Base-by-base conservation (phyloP, 2,113 vertebrate genomes). In the Oostethus manadensis region DNA sequence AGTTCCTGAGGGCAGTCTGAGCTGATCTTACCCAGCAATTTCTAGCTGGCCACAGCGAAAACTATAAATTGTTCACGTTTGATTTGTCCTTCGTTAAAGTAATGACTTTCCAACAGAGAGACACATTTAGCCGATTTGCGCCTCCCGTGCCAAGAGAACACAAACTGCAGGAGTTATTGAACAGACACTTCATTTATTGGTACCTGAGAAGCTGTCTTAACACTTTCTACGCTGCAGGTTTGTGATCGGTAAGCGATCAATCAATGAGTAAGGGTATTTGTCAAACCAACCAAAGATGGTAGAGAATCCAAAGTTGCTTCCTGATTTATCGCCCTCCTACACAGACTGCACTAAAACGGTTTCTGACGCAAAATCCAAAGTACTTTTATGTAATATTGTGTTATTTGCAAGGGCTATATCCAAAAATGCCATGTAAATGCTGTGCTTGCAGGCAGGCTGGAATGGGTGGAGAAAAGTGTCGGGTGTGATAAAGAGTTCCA, bases 81-180 rank as follows among this genome's bases (percentile, higher is more conserved):
- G 71, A 77, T 84, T 76, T 80, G 79, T 75, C 72, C 72, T 84
- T 75, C 79, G 81, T 85, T 90, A 88, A 86, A 88, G 76, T 80
- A 79, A 86, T 84, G 74, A 68, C 68, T 11, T 73, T 83, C 66
- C 80, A 70, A 84, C 79, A 78, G 74, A 77, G 61, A 77, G 68
- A 70, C 77, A 44, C 49, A 65, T 78, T 86, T 76, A 83, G 83
- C 74, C 21, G 53, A 20, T 33, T 60, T 76, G 71, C 84, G 74
- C 69, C 47, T 83, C 79, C 77, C 66, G 67, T 64, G 70, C 67
- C 67, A 56, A 58, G 76, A 67, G 59, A 74, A 64, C 59, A 60
- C 57, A 38, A 81, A 78, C 83, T 82, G 80, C 66, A 80, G 54
- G 75, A 71, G 65, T 82, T 79, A 81, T 77, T 79, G 60, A 80